phyloP scores from a whole-genome alignment of 2,113 vertebrate species.

The Zosterops lateralis region DNA sequence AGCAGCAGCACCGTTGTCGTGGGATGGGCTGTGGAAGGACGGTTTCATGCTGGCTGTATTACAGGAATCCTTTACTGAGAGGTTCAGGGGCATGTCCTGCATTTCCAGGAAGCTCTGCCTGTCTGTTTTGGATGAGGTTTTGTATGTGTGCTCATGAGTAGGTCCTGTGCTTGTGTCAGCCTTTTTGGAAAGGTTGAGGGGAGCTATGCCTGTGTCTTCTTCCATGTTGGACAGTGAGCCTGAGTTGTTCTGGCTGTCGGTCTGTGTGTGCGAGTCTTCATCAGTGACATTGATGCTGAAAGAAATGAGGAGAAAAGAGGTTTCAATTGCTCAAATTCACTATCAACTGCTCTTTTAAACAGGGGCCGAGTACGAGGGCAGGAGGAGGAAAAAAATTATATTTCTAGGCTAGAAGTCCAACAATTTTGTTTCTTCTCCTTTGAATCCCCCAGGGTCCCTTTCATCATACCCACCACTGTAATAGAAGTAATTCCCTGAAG shows the following conservation, averaged over 20 bases:
- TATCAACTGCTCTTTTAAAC: not conserved
- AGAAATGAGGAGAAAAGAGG: conserved; percentile 19
- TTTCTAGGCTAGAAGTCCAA: not conserved
- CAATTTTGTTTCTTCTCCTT: not conserved
- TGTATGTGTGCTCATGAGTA: not conserved
- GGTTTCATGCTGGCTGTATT: conserved; percentile 33
- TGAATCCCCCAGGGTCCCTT: not conserved
- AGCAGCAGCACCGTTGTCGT: not conserved
- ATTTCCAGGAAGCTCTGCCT: conserved; percentile 47
- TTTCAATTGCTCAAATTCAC: not conserved
- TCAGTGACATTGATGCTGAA: conserved; percentile 53
- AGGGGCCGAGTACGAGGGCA: not conserved
- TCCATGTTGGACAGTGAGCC: conserved; percentile 1
- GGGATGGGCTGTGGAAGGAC: not conserved
- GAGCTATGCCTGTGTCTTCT: conserved; percentile 64
- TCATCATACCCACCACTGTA: not conserved
- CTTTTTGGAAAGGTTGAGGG: conserved; percentile 91
- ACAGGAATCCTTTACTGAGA: conserved; percentile 82
- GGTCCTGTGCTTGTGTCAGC: conserved; percentile 32
- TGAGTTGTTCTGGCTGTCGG: not conserved
- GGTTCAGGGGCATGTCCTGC: conserved; percentile 87
- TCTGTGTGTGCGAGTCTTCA: not conserved
- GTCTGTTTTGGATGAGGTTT: conserved; percentile 15
- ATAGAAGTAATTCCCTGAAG: not conserved
- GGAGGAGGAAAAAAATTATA: not conserved